phyloP scores from a whole-genome alignment of 2,888 invertebrate genomes.

The Caenorhabditis zanzibari region DNA sequence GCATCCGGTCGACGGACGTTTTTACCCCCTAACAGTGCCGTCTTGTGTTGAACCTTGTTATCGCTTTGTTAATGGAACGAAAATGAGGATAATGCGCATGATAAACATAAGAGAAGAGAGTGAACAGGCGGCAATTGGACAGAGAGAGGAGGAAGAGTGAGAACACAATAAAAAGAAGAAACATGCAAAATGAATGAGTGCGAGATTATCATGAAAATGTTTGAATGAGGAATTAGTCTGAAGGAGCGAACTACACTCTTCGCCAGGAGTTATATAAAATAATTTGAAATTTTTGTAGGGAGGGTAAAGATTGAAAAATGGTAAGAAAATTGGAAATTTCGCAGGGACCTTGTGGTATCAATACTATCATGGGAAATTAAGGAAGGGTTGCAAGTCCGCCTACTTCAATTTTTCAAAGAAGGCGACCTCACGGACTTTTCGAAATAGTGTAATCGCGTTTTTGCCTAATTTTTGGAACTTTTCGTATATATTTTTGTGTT shows the following conservation, averaged over 20 bases:
- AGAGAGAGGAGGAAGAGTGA: neutral
- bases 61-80: constrained; percentile 53
- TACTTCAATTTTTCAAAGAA: no score
- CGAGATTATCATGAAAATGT: constrained; percentile 11
- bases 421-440: no score
- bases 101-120: constrained; percentile 35
- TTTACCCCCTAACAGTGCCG: constrained; percentile 24
- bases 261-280: neutral
- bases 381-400: no score
- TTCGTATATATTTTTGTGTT: no score
- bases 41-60: constrained; percentile 47
- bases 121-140: neutral
- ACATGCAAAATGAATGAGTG: constrained; percentile 37
- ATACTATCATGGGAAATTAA: no score
- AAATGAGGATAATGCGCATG: constrained; percentile 44
- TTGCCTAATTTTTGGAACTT: no score
- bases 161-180: constrained; percentile 45
- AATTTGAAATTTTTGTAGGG: neutral
- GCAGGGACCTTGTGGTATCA: neutral
- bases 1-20: constrained; percentile 45
- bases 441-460: no score
- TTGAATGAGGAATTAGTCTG: constrained; percentile 14
- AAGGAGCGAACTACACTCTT: constrained; percentile 12
- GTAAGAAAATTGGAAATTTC: neutral
- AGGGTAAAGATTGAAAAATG: neutral